A percentile compares a stretch with the other conserved stretches of the same genome.
These are phyloP conservation scores for Fragum whitleyi DNA, from an alignment of 2,888 invertebrate genomes.

Conservation along the genomic window DNA sequence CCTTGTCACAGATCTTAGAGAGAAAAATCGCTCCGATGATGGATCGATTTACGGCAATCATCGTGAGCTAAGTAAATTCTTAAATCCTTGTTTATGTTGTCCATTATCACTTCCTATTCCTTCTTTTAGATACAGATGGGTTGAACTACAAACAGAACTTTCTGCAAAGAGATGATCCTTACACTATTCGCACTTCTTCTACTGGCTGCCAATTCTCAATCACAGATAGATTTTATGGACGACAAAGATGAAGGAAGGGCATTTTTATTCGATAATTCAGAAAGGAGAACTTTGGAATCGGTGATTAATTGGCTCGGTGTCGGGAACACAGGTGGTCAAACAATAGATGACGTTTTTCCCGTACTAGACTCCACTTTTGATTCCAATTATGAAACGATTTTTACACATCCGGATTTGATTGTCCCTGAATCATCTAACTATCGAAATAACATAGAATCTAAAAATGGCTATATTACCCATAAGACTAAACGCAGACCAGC, in stretches of 20 bases:
- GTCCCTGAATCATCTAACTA: neutral
- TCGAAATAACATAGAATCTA: neutral
- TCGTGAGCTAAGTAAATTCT: too few species aligned
- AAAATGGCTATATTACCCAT: neutral
- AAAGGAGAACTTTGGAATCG: neutral
- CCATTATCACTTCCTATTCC: too few species aligned
- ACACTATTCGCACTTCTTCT: neutral
- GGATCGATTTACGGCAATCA: too few species aligned
- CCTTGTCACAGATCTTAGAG: too few species aligned
- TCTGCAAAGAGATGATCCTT: neutral
- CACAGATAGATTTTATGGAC: neutral
- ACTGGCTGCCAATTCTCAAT: neutral
- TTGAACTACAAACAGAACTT: neutral
- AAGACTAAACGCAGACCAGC: neutral
- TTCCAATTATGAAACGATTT: neutral
- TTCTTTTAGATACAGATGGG: neutral
- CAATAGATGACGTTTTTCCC: neutral
- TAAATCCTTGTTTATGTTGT: too few species aligned
- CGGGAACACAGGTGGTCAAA: neutral
- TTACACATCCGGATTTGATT: neutral
- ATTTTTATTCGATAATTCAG: neutral
- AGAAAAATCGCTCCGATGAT: too few species aligned
- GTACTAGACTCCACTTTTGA: neutral
- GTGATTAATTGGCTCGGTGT: neutral
- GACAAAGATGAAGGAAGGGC: neutral